These are phyloP conservation scores for Montipora capitata DNA, from an alignment of 92 coral and sea anemone genomes.

Conservation along the genomic window DNA sequence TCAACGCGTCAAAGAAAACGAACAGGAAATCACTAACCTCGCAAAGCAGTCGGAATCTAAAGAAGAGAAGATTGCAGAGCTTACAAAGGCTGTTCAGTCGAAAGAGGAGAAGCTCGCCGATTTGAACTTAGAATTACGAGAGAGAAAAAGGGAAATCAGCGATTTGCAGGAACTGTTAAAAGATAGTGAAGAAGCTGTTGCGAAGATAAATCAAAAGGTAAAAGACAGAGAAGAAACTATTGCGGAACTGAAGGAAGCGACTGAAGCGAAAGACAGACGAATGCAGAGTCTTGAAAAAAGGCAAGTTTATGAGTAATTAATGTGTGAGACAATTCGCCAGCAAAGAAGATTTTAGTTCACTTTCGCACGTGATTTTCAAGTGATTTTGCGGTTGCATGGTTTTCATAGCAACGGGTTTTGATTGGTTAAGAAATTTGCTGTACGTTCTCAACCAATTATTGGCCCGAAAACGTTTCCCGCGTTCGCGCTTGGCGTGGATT, in stretches of 20 bases:
- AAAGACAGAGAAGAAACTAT: slow-evolving; percentile 59
- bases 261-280: slow-evolving; percentile 61
- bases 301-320: neutral
- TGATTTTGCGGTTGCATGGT: no score
- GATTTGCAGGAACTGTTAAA: slow-evolving; percentile 47
- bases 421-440: neutral
- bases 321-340: neutral
- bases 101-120: slow-evolving; percentile 76
- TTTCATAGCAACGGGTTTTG: neutral
- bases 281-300: slow-evolving; percentile 70
- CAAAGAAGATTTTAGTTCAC: neutral
- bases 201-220: slow-evolving; percentile 58
- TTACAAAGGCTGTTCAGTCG: slow-evolving; percentile 26
- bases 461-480: neutral
- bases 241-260: slow-evolving; percentile 52
- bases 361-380: neutral
- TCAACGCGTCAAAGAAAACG: slow-evolving; percentile 69
- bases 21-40: slow-evolving; percentile 49
- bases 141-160: slow-evolving; percentile 47
- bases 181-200: slow-evolving; percentile 56
- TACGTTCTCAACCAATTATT: neutral
- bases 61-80: slow-evolving; percentile 56
- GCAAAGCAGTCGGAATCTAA: slow-evolving; percentile 53
- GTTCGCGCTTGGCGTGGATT: neutral
- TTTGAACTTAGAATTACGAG: slow-evolving; percentile 48